Percentiles rank a stretch among this genome's conserved stretches.
These are phyloP conservation scores for Aphelenchoides fujianensis DNA, from an alignment of 1,140 invertebrate species.

Conservation along the genomic window DNA sequence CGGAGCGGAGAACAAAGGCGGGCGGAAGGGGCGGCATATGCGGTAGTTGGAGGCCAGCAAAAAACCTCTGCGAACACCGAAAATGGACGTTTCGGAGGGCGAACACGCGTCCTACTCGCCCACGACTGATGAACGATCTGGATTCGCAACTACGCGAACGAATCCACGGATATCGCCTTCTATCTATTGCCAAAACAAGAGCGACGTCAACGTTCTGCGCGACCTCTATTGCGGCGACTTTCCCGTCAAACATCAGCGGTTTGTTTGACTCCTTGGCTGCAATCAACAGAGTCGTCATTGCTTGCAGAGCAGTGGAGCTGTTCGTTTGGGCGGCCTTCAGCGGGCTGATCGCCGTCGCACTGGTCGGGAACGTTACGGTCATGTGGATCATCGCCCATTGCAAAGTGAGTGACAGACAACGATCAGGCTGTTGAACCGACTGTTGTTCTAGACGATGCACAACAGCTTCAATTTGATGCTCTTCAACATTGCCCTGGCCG, in stretches of 20 bases:
- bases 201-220: not conserved
- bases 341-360: constrained; percentile 10
- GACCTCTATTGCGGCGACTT: constrained; percentile 25
- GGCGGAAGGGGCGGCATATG: too few relatives aligned
- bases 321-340: constrained; percentile 27
- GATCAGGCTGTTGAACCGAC: not conserved
- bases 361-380: constrained; percentile 23
- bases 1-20: too few relatives aligned
- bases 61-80: too few relatives aligned
- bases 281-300: not conserved
- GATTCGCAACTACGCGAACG: not conserved
- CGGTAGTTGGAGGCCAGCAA: too few relatives aligned
- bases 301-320: constrained; percentile 12
- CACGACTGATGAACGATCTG: not conserved
- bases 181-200: not conserved
- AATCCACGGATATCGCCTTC: not conserved
- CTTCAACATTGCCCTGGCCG: constrained; percentile 34
- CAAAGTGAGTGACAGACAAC: not conserved
- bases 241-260: constrained; percentile 20
- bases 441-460: constrained; percentile 25
- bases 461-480: constrained; percentile 30
- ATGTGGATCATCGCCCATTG: constrained; percentile 24
- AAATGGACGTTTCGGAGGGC: too few relatives aligned
- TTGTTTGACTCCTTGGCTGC: too few relatives aligned
- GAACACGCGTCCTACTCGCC: too few relatives aligned